Percentiles rank a stretch among this genome's conserved stretches.
Evolutionary conservation across 2,113 vertebrate species (phyloP).

Genomic region (Bufo gargarizans): DNA sequence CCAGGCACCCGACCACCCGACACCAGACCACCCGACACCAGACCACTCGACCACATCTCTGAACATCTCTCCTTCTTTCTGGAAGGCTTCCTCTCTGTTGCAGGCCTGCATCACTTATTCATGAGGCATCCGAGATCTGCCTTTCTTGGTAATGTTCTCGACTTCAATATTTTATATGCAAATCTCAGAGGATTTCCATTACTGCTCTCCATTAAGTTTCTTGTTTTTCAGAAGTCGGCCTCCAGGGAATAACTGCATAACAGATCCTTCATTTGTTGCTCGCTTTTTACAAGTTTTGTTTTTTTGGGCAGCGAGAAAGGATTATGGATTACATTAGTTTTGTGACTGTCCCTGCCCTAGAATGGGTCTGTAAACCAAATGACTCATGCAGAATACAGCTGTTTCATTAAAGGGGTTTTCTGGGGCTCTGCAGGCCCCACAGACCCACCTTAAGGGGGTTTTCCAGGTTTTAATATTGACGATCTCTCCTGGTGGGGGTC

Average conservation of each 20-base stretch:
- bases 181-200: conserved; percentile 60
- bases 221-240: conserved; percentile 27
- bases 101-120: conserved; percentile 19
- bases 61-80: no score
- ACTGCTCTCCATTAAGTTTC: conserved; percentile 37
- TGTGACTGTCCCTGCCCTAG: not conserved
- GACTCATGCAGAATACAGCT: no score
- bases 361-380: not conserved
- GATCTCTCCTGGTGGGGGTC: no score
- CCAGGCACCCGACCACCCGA: no score
- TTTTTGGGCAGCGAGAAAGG: not conserved
- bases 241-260: not conserved
- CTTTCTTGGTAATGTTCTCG: conserved; percentile 50
- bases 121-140: conserved; percentile 38
- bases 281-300: not conserved
- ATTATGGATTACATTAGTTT: not conserved
- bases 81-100: not conserved
- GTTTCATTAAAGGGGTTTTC: no score
- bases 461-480: no score
- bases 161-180: conserved; percentile 69
- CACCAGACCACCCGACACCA: no score
- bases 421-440: no score
- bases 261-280: not conserved
- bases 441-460: no score
- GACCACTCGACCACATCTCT: no score